phyloP scores from a whole-genome alignment of 2,888 invertebrate species.

The Campopleginae sp. region DNA sequence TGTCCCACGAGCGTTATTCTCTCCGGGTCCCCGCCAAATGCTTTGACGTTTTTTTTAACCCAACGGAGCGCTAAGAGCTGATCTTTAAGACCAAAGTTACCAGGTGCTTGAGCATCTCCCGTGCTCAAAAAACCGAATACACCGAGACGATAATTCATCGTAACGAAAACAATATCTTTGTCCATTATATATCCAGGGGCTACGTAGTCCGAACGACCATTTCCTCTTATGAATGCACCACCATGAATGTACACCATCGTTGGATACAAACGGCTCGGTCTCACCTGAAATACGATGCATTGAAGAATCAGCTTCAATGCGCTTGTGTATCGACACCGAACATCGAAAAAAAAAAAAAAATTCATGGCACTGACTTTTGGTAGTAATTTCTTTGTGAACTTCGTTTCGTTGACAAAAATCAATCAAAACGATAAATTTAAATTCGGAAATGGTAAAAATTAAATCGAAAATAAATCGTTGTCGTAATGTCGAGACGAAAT shows the following conservation, averaged over 20 bases:
- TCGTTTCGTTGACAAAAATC: neutral
- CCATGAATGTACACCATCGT: conserved; percentile 73
- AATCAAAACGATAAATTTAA: neutral
- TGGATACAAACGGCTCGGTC: conserved; percentile 61
- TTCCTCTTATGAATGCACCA: conserved; percentile 66
- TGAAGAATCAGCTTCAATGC: neutral
- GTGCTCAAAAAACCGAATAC: conserved; percentile 72
- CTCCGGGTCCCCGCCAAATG: conserved; percentile 70
- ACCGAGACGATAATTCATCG: conserved; percentile 74
- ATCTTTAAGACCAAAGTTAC: conserved; percentile 75
- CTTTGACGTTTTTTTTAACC: conserved; percentile 68
- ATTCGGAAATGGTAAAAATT: neutral
- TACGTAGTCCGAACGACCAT: conserved; percentile 40
- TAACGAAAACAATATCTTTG: conserved; percentile 71
- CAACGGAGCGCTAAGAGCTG: conserved; percentile 70
- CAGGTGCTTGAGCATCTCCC: conserved; percentile 69
- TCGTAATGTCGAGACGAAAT: neutral
- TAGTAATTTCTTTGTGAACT: neutral
- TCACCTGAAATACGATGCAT: conserved; percentile 44
- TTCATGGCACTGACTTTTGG: neutral
- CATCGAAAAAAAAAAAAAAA: neutral
- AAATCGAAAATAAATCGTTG: neutral
- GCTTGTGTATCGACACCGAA: neutral
- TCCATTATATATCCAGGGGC: conserved; percentile 73
- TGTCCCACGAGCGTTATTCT: conserved; percentile 71